Percentiles rank a stretch among this genome's conserved stretches.
Conservation (phyloP, 2,888 invertebrate species). For the Metopia argyrocephala region DNA sequence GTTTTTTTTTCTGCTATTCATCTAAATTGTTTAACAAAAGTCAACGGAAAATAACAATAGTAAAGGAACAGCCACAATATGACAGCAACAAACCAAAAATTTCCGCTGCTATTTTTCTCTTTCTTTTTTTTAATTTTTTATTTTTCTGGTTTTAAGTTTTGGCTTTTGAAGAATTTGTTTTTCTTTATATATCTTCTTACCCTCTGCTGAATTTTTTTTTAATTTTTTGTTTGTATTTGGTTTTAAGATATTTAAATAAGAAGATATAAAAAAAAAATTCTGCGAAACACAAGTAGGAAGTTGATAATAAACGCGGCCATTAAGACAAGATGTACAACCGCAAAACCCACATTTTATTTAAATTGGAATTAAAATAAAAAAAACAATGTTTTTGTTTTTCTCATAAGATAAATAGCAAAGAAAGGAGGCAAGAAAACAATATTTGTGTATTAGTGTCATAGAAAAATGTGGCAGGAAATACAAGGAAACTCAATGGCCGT, state of each 20-base stretch:
- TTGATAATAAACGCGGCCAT: conserved; percentile 56
- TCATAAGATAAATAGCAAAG: not conserved
- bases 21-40: conserved; percentile 57
- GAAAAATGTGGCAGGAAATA: too few relatives aligned
- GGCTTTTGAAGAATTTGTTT: conserved; percentile 31
- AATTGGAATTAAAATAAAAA: conserved; percentile 18
- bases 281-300: conserved; percentile 37
- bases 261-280: not conserved
- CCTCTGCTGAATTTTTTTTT: not conserved
- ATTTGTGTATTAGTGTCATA: too few relatives aligned
- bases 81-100: conserved; percentile 48
- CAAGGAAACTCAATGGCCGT: too few relatives aligned
- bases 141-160: not conserved
- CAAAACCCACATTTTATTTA: conserved; percentile 54
- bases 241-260: conserved; percentile 28
- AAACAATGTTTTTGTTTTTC: too few relatives aligned
- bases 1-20: not conserved
- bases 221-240: not conserved
- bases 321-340: conserved; percentile 52
- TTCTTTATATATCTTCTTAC: not conserved
- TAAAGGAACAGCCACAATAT: conserved; percentile 38
- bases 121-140: not conserved
- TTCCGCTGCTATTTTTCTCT: conserved; percentile 17
- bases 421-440: not conserved
- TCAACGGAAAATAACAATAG: conserved; percentile 56